Evolutionary conservation across 2,113 vertebrate species (phyloP).

Genomic region (Paralichthys olivaceus): DNA sequence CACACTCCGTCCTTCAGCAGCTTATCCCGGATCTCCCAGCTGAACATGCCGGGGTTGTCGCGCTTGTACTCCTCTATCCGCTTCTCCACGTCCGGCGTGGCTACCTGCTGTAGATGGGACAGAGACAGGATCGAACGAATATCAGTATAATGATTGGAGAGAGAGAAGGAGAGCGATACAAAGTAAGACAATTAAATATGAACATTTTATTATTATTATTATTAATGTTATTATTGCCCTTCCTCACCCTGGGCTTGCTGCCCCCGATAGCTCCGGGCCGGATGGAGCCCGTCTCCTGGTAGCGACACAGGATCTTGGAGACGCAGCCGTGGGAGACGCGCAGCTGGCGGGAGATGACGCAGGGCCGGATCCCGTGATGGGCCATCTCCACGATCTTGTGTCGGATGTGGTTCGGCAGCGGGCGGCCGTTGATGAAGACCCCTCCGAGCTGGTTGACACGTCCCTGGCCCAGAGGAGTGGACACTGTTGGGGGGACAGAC

Average conservation of each 20-base stretch:
- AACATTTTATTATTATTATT: neutral
- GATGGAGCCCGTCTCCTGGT: constrained; percentile 98
- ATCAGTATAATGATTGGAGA: neutral
- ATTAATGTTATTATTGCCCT: neutral
- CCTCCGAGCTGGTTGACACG: constrained; percentile 98
- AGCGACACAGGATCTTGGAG: constrained; percentile 97
- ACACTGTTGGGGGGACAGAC: constrained; percentile 82
- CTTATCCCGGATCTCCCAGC: constrained; percentile 97
- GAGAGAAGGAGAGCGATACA: neutral
- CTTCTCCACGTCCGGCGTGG: constrained; percentile 96
- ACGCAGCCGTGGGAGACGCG: constrained; percentile 96
- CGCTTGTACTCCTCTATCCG: constrained; percentile 97
- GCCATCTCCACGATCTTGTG: constrained; percentile 99
- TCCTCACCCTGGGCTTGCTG: constrained; percentile 96
- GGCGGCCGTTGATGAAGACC: constrained; percentile 97
- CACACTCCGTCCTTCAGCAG: constrained; percentile 96
- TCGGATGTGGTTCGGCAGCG: constrained; percentile 95
- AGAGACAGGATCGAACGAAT: neutral
- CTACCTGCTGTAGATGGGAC: constrained; percentile 90
- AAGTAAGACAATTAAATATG: neutral
- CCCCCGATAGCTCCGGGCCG: constrained; percentile 96
- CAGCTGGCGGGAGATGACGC: constrained; percentile 96
- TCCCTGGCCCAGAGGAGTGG: constrained; percentile 96
- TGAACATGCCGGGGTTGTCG: constrained; percentile 96
- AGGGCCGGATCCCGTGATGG: constrained; percentile 96